phyloP scores from a whole-genome alignment of 2,113 vertebrate species.

The Elephas maximus region DNA sequence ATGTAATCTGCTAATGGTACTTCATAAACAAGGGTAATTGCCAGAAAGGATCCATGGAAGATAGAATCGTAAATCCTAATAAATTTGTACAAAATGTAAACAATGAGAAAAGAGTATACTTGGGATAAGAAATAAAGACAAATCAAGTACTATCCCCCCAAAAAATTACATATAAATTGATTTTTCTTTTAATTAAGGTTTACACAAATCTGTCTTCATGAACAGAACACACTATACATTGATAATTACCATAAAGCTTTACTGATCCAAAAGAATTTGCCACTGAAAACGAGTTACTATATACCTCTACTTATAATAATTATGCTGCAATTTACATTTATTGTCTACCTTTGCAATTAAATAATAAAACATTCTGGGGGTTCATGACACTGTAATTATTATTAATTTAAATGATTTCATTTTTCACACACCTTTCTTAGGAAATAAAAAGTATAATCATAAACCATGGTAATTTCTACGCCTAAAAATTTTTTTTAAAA shows the following conservation, averaged over 20 bases:
- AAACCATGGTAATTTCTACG: not conserved
- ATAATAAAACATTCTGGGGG: not conserved
- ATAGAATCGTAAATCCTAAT: not conserved
- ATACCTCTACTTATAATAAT: not conserved
- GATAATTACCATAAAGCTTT: not conserved
- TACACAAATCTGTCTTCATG: not conserved
- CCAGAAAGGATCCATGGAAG: not conserved
- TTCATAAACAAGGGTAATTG: not conserved
- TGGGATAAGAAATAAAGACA: constrained; percentile 13
- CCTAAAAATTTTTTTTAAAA: not conserved
- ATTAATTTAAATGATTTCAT: constrained; percentile 23
- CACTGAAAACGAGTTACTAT: not conserved
- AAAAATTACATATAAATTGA: not conserved
- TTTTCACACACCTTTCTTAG: constrained; percentile 35
- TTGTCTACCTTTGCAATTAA: not conserved
- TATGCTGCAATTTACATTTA: not conserved
- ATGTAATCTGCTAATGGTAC: not conserved
- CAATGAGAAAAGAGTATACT: not conserved
- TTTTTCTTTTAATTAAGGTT: constrained; percentile 19
- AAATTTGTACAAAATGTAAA: not conserved
- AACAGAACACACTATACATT: not conserved
- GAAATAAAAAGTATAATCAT: constrained; percentile 15
- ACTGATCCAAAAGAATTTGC: constrained; percentile 42
- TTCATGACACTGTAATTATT: not conserved
- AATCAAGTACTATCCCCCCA: not conserved